Conservation (phyloP, 2,888 invertebrate genomes). For the Ectropis crepuscularia region DNA sequence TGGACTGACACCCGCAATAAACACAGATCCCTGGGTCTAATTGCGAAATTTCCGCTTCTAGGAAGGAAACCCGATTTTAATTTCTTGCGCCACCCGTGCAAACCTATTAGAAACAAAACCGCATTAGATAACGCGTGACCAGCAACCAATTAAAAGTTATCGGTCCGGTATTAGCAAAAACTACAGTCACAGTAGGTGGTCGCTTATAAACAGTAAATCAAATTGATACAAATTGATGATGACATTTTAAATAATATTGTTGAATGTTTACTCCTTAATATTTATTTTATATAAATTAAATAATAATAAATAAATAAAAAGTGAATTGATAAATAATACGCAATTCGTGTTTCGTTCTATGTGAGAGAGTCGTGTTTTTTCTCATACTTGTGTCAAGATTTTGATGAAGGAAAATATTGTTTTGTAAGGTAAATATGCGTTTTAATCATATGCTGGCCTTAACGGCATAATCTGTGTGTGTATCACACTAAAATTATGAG, state of each 20-base stretch:
- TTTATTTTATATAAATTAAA: too few relatives aligned
- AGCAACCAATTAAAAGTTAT: constrained; percentile 71
- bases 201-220: constrained; percentile 15
- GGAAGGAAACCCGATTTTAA: constrained; percentile 20
- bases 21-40: constrained; percentile 11
- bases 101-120: constrained; percentile 42
- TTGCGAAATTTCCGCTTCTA: constrained; percentile 17
- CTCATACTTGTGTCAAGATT: too few relatives aligned
- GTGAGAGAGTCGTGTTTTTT: too few relatives aligned
- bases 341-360: too few relatives aligned
- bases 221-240: neutral
- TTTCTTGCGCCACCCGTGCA: constrained; percentile 27
- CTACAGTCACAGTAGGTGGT: constrained; percentile 38
- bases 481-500: too few relatives aligned
- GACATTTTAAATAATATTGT: too few relatives aligned
- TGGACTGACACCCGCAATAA: constrained; percentile 9
- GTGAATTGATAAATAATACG: neutral
- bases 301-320: too few relatives aligned
- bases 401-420: too few relatives aligned
- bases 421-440: too few relatives aligned
- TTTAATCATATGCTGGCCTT: too few relatives aligned
- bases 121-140: constrained; percentile 52
- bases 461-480: too few relatives aligned
- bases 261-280: too few relatives aligned
- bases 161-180: constrained; percentile 70